Conservation (phyloP, 2,113 vertebrate genomes). For the Otocyon megalotis region DNA sequence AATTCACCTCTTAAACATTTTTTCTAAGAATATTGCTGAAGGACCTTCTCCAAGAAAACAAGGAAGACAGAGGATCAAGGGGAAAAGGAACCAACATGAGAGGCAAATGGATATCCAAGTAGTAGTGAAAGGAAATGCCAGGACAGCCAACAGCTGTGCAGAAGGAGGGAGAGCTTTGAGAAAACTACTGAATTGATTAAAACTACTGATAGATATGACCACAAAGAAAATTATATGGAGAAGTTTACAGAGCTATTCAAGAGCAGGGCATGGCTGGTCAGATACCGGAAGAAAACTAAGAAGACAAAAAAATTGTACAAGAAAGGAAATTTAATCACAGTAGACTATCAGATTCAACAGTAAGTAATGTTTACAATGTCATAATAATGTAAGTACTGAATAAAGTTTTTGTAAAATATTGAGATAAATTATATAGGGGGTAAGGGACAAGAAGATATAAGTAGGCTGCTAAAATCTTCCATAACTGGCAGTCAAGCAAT, state of each 20-base stretch:
- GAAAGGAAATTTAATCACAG: neutral
- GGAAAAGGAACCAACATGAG: neutral
- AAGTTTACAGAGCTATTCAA: neutral
- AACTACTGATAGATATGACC: neutral
- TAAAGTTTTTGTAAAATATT: neutral
- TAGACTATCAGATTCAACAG: neutral
- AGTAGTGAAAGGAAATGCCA: neutral
- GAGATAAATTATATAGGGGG: neutral
- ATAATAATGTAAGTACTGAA: neutral
- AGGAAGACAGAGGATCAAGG: neutral
- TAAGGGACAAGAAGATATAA: neutral
- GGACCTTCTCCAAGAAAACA: neutral
- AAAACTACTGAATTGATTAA: neutral
- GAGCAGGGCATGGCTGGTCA: neutral
- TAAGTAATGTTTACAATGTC: neutral
- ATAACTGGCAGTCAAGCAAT: neutral
- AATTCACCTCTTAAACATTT: neutral
- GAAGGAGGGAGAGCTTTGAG: neutral
- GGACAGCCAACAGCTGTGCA: neutral
- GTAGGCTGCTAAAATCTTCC: neutral
- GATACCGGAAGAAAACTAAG: neutral
- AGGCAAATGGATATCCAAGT: neutral
- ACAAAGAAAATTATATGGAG: neutral
- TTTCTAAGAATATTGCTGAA: constrained; percentile 27
- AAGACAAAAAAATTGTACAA: neutral